Conservation (phyloP, 2,888 invertebrate genomes). For the Biston stratarius region DNA sequence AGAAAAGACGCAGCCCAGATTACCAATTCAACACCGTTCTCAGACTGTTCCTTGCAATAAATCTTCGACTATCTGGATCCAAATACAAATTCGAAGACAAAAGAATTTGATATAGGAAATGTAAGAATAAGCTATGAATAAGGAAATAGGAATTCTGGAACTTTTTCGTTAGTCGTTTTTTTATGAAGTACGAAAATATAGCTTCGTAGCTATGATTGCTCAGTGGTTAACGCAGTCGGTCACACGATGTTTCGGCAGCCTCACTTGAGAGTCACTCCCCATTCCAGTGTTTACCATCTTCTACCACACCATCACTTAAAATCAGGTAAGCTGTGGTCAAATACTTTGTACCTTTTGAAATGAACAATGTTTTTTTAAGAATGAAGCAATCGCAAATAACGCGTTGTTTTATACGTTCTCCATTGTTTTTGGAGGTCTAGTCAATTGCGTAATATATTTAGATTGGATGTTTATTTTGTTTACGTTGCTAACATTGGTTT, state of each 20-base stretch:
- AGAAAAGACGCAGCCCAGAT: slow-evolving; percentile 38
- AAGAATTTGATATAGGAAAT: slow-evolving; percentile 38
- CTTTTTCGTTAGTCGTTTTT: background rate
- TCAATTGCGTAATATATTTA: slow-evolving; percentile 3
- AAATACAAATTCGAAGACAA: slow-evolving; percentile 43
- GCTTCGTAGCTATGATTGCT: background rate
- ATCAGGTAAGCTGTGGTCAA: too few relatives aligned
- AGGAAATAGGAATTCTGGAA: slow-evolving; percentile 22
- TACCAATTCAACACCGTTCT: slow-evolving; percentile 43
- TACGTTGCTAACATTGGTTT: slow-evolving; percentile 35
- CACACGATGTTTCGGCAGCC: too few relatives aligned
- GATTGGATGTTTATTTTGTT: slow-evolving; percentile 18
- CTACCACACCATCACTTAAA: too few relatives aligned
- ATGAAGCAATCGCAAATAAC: too few relatives aligned
- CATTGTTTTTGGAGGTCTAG: slow-evolving; percentile 1
- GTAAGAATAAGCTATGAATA: slow-evolving; percentile 32
- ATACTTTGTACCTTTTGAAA: too few relatives aligned
- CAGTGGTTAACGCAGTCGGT: too few relatives aligned
- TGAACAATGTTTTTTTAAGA: too few relatives aligned
- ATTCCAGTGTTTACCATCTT: too few relatives aligned
- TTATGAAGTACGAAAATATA: background rate
- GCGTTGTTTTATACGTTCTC: background rate
- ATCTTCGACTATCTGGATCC: slow-evolving; percentile 41
- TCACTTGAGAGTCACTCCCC: too few relatives aligned
- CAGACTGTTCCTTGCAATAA: slow-evolving; percentile 42